phyloP scores from a whole-genome alignment of 2,888 invertebrate species.

The Cryptocephalus primarius region DNA sequence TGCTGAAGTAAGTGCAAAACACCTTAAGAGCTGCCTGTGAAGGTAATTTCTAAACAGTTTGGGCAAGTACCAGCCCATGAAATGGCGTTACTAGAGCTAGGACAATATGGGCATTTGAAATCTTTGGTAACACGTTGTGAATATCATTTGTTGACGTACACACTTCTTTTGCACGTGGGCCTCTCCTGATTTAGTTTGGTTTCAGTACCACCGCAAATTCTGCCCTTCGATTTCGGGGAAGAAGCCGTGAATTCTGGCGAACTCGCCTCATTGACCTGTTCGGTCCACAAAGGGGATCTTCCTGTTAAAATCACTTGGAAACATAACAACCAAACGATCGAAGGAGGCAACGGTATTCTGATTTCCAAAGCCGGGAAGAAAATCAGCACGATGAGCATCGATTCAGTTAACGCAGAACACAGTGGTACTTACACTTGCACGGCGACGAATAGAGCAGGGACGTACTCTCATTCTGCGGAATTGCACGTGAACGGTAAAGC shows the following conservation, averaged over 20 bases:
- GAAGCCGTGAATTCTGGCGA: slow-evolving; percentile 56
- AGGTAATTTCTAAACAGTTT: too few species aligned
- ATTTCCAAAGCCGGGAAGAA: slow-evolving; percentile 48
- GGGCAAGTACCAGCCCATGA: too few species aligned
- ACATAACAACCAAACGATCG: slow-evolving; percentile 12
- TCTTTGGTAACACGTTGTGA: too few species aligned
- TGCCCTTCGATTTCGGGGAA: slow-evolving; percentile 47
- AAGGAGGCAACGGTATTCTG: slow-evolving; percentile 15
- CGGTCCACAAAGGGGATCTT: slow-evolving; percentile 59
- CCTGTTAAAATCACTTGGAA: slow-evolving; percentile 55
- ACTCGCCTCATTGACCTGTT: slow-evolving; percentile 55
- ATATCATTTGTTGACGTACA: too few species aligned
- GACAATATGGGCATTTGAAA: too few species aligned
- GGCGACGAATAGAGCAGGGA: slow-evolving; percentile 62
- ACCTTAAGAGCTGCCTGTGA: too few species aligned
- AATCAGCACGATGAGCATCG: slow-evolving; percentile 49
- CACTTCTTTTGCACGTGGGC: too few species aligned
- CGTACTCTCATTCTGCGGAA: slow-evolving; percentile 52
- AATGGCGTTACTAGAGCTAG: too few species aligned
- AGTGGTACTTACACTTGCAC: slow-evolving; percentile 46
- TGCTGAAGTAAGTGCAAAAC: too few species aligned
- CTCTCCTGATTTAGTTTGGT: not conserved
- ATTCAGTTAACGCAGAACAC: slow-evolving; percentile 44
- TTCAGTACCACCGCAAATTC: slow-evolving; percentile 41
- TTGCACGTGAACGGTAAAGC: slow-evolving; percentile 11